Evolutionary conservation across 2,113 vertebrate genomes (phyloP).

Genomic region (Narcine bancroftii): DNA sequence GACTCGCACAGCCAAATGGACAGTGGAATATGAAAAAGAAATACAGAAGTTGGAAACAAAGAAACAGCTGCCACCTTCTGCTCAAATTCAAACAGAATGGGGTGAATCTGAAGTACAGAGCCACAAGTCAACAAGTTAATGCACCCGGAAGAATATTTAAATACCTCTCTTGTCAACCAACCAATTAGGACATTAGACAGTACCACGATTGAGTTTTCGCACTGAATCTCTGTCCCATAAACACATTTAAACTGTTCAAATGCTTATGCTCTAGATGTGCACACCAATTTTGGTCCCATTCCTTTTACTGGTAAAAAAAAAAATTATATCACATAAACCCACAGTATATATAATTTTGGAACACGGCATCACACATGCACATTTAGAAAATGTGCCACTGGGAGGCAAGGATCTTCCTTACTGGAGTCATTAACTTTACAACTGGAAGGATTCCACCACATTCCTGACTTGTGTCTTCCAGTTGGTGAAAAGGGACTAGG

Average conservation of each 20-base stretch:
- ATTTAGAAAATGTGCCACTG: neutral
- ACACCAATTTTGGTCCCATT: neutral
- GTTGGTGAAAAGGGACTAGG: no score
- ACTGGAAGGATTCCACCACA: neutral
- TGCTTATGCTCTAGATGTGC: neutral
- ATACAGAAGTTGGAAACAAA: neutral
- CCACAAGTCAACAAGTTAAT: neutral
- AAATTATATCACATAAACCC: neutral
- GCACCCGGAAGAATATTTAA: slow-evolving; percentile 5
- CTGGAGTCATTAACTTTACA: neutral
- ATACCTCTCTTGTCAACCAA: neutral
- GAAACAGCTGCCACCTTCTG: slow-evolving; percentile 14
- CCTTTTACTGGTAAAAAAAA: neutral
- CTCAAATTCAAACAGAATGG: neutral
- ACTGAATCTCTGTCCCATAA: neutral
- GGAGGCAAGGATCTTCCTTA: no score
- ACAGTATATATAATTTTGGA: neutral
- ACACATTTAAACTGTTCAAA: neutral
- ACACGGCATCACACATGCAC: neutral
- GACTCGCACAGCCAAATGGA: slow-evolving; percentile 7
- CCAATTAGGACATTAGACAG: neutral
- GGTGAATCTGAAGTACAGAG: neutral
- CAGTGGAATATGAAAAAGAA: neutral
- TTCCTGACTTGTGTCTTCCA: no score
- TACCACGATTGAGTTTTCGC: neutral